These are phyloP conservation scores for Drosophila nigromelanica DNA, from an alignment of 1,140 invertebrate species.

Conservation along the genomic window DNA sequence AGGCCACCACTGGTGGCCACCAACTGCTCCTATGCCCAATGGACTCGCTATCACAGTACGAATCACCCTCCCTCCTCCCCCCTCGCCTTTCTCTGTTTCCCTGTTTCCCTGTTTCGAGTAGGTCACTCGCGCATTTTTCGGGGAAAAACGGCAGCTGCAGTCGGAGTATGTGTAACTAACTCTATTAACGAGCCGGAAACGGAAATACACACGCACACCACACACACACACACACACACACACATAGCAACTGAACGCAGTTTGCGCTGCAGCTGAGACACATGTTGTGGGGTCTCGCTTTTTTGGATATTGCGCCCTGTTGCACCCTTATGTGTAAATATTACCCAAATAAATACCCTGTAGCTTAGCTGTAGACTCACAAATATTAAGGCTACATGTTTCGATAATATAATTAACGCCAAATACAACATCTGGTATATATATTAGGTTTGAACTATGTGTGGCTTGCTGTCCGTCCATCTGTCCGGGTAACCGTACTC, in stretches of 20 bases:
- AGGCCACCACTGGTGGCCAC: conserved; percentile 9
- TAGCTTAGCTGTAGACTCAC: neutral
- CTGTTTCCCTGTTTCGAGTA: conserved; percentile 13
- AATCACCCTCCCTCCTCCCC: too few species aligned
- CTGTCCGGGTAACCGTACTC: too few species aligned
- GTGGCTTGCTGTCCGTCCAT: too few species aligned
- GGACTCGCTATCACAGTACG: neutral
- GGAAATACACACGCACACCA: conserved; percentile 55
- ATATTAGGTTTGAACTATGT: too few species aligned
- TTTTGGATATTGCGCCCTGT: conserved; percentile 19
- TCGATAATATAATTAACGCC: too few species aligned
- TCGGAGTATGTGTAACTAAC: conserved; percentile 75
- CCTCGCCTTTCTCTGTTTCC: too few species aligned
- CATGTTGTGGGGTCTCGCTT: conserved; percentile 43
- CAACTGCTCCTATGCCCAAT: conserved; percentile 43
- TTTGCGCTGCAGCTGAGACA: conserved; percentile 41
- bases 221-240: conserved; percentile 34
- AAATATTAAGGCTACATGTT: neutral
- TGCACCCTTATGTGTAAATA: neutral
- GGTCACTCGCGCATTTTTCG: conserved; percentile 52
- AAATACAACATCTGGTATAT: too few species aligned
- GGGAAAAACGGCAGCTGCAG: conserved; percentile 36
- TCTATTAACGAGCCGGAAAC: conserved; percentile 82
- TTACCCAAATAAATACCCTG: conserved; percentile 5
- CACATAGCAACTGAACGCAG: conserved; percentile 16